Evolutionary conservation across 30 jellyfish, hydroid and myxozoan genomes (phyloP), one percentile per base, ranked within the genome.

Genomic region (Pelagia noctiluca): DNA sequence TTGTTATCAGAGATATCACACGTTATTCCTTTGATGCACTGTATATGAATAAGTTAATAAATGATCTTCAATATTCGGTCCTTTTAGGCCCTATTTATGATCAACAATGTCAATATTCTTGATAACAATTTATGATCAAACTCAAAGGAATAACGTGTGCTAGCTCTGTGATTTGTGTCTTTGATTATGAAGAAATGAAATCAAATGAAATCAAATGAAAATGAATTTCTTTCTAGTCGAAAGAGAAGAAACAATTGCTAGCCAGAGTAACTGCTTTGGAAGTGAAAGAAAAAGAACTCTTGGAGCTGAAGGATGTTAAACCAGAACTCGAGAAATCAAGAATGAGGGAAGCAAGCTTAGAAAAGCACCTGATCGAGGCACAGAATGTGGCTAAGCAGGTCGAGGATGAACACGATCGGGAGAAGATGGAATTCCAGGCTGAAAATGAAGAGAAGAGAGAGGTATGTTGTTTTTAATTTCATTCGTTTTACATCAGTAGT

Each of bases 261-360:
- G 54, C 30, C 49, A 92, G 80, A 53, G 96, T 82, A 1, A 36
- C 46, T 34, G 88, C 75, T 2, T 35, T 92, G 89, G 91, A 54
- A 28, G 49, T 68, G 12, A 73, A 86, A 24, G 97, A 86, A 57
- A 78, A 86, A 48, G 98, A 92, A 63, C 53, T 87, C 85, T 38
- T 30, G 8, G 92, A 49, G 23, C n/a, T 80, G 80, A 82, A 54
- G 22, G 92, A 80, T 35, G 35, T 85, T 21, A 87, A 83, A 42
- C 96, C 91, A 2, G 82, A 79, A 26, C 78, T 26, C 35, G 93
- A 92, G 35, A 61, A 71, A 30, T 64, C 92, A 35, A 77, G 86
- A 63, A 57, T 67, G 35, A 80, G 42, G 52, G 68, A 77, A 22
- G 85, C 63, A 3, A n/a, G 52, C n/a, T 48, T 84, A 57, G 92